These are phyloP conservation scores for Strongylocentrotus purpuratus DNA, from an alignment of 35 echinoderm and acorn worm species.

Conservation along the genomic window DNA sequence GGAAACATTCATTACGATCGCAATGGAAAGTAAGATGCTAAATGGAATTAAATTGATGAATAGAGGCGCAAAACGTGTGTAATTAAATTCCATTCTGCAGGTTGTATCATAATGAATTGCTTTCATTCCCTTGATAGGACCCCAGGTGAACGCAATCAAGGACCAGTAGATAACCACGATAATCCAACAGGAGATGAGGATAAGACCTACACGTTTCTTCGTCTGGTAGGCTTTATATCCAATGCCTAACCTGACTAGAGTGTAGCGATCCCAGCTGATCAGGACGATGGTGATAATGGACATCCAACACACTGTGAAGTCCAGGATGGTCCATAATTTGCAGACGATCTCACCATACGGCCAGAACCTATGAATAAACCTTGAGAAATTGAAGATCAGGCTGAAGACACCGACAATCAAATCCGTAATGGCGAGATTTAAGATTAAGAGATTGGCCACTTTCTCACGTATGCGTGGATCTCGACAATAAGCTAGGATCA, in stretches of 20 bases:
- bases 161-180: neutral
- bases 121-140: neutral
- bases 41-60: conserved; percentile 51
- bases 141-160: conserved; percentile 45
- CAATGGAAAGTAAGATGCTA: conserved; percentile 38
- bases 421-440: conserved; percentile 73
- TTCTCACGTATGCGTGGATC: conserved; percentile 39
- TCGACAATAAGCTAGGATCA: conserved; percentile 41
- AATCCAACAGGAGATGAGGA: conserved; percentile 21
- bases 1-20: conserved; percentile 49
- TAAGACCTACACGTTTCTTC: conserved; percentile 19
- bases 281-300: conserved; percentile 60
- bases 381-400: conserved; percentile 57
- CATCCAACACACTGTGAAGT: conserved; percentile 56
- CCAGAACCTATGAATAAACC: conserved; percentile 58
- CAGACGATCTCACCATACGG: conserved; percentile 59
- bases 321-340: conserved; percentile 68
- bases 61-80: neutral
- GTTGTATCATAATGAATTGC: neutral
- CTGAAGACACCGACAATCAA: conserved; percentile 64
- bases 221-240: conserved; percentile 59
- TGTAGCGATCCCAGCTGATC: conserved; percentile 83
- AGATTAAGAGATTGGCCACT: conserved; percentile 59
- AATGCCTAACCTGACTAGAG: conserved; percentile 66
- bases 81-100: conserved; percentile 59